Conservation (phyloP, 2,113 vertebrate species). For the Trematocara variabile region DNA sequence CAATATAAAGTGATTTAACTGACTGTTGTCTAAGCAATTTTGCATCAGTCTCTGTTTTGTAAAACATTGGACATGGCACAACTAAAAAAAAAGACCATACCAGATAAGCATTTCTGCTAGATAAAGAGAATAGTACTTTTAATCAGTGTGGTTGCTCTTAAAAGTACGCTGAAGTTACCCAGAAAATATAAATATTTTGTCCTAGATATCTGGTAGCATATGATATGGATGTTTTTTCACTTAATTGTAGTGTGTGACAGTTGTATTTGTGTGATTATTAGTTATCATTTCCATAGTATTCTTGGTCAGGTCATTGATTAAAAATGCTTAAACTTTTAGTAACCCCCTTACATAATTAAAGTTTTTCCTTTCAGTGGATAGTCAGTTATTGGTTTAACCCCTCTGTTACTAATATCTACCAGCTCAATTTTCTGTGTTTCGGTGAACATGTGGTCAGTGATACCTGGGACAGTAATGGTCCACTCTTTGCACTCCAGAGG, state of each 20-base stretch:
- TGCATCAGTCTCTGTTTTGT: neutral
- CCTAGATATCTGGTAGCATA: neutral
- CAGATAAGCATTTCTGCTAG: neutral
- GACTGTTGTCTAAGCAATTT: neutral
- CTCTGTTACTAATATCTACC: neutral
- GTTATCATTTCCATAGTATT: neutral
- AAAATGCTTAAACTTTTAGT: neutral
- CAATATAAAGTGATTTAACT: neutral
- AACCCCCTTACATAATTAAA: neutral
- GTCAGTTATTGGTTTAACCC: neutral
- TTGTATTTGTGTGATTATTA: neutral
- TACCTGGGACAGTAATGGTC: conserved; percentile 96
- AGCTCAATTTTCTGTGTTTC: neutral
- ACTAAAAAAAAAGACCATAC: neutral
- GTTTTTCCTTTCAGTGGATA: neutral
- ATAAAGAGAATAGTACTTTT: neutral
- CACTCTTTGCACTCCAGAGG: conserved; percentile 92
- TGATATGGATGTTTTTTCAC: neutral
- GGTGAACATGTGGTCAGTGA: neutral
- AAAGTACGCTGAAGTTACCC: neutral
- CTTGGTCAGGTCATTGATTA: neutral
- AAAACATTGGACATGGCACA: neutral
- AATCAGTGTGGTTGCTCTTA: neutral
- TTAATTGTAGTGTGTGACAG: neutral
- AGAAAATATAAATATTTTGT: neutral